phyloP scores from a whole-genome alignment of 2,888 invertebrate species.

The Corythucha ciliata region DNA sequence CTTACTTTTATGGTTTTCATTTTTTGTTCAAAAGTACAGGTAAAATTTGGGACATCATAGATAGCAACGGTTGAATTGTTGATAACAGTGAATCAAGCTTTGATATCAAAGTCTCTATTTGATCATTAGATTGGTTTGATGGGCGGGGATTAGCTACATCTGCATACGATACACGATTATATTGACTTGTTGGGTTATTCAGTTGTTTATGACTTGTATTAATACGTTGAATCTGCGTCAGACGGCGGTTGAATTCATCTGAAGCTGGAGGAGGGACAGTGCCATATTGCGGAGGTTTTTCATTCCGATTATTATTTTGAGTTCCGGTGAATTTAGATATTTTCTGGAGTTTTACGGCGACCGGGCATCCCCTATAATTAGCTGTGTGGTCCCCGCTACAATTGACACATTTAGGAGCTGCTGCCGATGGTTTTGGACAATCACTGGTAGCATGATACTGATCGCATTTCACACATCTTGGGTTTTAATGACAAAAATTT shows the following conservation, averaged over 20 bases:
- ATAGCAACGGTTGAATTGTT: neutral
- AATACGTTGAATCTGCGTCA: conserved; percentile 6
- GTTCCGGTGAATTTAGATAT: neutral
- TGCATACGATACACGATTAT: neutral
- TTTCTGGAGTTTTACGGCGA: conserved; percentile 12
- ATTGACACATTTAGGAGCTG: conserved; percentile 21
- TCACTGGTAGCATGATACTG: conserved; percentile 13
- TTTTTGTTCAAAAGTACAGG: conserved; percentile 5
- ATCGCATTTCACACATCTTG: conserved; percentile 22
- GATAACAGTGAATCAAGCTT: neutral
- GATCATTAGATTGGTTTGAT: too few species aligned
- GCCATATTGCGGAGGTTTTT: neutral
- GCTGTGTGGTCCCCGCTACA: conserved; percentile 21
- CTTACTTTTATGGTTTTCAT: neutral
- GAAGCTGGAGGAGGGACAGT: neutral
- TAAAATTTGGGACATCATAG: neutral
- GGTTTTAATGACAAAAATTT: conserved; percentile 15
- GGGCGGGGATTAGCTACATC: neutral
- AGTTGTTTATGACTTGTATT: neutral
- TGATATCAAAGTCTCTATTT: neutral
- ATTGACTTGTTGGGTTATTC: neutral
- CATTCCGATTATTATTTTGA: neutral
- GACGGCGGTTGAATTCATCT: conserved; percentile 12
- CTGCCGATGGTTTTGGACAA: conserved; percentile 14
- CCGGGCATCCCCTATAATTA: conserved; percentile 20